Base-by-base conservation (phyloP, 2,888 invertebrate species). In the Drosophila ezoana region DNA sequence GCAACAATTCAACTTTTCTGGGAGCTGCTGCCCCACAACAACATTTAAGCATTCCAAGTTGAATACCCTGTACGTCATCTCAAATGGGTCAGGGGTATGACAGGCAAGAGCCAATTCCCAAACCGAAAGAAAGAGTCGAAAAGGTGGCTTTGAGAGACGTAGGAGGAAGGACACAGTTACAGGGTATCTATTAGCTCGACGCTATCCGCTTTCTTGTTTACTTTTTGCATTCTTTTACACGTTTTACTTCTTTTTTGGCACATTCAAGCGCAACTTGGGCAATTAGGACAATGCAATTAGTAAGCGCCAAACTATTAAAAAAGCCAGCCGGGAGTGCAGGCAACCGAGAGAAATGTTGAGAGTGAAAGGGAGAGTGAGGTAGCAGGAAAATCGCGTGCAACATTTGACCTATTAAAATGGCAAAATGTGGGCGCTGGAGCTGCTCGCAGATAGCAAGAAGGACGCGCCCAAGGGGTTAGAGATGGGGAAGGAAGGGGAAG, bases 241-340 rank as follows among this genome's bases (percentile, higher is more conserved):
- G 14, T 11, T 9, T 52, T 16, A 32, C 9, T 47, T 18, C 28
- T 40, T 43, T 48, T 48, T 70, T 70, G 76, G 76, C 79, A 76
- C 78, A 83, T 84, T 84, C 63, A 72, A 86, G 81, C 81, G 71
- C 69, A 86, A 78, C 75, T 80, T 70, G 75, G 62, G 74, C 79
- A 84, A 81, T 84, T 80, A 76, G 78, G 72, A 75, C 58, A 84
- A 87, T 84, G 85, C 87, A 85, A 85, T 85, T 87, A 85, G 87
- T 74, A 71, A 77, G 73, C 45, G 52, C 53, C 64, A 74, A 82
- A 79, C 77, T 74, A 82, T 82, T 79, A 82, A 84, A 81, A 74
- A 79, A 76, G n/a, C 63, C 72, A 76, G 78, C 65, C 70, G 38
- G 38, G 23, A 20, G 43, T 23, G 33, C 8, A 35, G 23, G 45